A percentile compares a stretch with the other conserved stretches of the same genome.
Evolutionary conservation across 2,113 vertebrate genomes (phyloP).

Genomic region (Garra rufa): DNA sequence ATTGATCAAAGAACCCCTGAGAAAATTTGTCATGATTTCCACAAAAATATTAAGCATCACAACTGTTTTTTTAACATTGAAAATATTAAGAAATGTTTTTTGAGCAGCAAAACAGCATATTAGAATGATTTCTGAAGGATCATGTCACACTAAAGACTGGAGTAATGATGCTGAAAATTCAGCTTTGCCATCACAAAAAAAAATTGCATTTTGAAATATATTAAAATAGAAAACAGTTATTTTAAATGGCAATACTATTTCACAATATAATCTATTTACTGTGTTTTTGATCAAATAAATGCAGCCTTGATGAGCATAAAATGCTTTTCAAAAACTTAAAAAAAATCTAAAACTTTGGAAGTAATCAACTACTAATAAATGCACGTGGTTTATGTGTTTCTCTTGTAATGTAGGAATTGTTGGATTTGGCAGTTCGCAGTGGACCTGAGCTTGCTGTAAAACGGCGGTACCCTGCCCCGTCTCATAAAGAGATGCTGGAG

Average conservation of each 20-base stretch:
- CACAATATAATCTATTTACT: background rate
- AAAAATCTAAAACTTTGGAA: background rate
- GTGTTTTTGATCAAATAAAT: background rate
- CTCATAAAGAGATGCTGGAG: slow-evolving; percentile 84
- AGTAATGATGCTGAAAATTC: background rate
- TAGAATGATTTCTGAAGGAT: background rate
- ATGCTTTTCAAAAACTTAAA: too few relatives aligned
- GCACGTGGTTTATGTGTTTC: background rate
- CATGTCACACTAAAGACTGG: background rate
- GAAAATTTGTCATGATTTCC: too few relatives aligned
- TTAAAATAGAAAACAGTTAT: too few relatives aligned
- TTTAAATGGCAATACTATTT: background rate
- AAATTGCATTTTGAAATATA: too few relatives aligned
- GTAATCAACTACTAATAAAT: background rate
- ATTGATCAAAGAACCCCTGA: background rate
- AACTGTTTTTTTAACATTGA: too few relatives aligned
- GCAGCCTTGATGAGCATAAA: background rate
- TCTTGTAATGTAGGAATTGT: slow-evolving; percentile 78
- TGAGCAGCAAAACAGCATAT: background rate
- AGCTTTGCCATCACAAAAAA: background rate
- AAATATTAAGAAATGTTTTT: background rate
- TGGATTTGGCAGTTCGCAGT: slow-evolving; percentile 87
- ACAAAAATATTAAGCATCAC: background rate
- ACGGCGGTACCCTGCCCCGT: slow-evolving; percentile 72
- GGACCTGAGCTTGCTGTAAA: slow-evolving; percentile 82